phyloP scores from a whole-genome alignment of 2,113 vertebrate species.

The Dasypus novemcinctus region DNA sequence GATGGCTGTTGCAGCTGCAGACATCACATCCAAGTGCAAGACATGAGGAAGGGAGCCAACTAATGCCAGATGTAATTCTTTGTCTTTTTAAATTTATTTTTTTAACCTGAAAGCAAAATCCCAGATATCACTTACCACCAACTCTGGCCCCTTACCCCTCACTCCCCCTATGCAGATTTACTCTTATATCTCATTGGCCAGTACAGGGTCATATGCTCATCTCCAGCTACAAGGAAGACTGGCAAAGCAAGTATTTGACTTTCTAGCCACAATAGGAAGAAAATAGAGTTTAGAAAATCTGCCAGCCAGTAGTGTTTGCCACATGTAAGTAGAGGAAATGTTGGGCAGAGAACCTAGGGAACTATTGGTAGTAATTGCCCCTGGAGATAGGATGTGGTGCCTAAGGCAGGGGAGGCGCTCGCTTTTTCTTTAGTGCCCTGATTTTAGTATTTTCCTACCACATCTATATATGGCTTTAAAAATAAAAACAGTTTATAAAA shows the following conservation, averaged over 20 bases:
- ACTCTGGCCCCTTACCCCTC: no score
- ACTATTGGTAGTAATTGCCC: not conserved
- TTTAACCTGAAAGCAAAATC: not conserved
- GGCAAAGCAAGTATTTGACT: not conserved
- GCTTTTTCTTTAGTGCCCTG: not conserved
- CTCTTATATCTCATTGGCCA: not conserved
- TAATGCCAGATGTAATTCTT: no score
- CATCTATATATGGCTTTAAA: not conserved
- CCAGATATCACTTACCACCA: not conserved
- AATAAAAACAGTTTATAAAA: not conserved
- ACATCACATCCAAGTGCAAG: not conserved
- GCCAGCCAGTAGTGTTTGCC: rapidly evolving
- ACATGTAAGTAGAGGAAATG: rapidly evolving
- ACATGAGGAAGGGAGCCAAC: not conserved
- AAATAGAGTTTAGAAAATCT: not conserved
- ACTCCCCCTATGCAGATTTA: rapidly evolving
- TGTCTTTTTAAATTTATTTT: not conserved
- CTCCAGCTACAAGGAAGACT: not conserved
- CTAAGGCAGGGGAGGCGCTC: not conserved
- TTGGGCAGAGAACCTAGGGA: not conserved
- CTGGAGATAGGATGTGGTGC: not conserved
- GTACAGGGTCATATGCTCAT: not conserved
- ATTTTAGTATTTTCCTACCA: not conserved
- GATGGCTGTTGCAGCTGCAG: not conserved
- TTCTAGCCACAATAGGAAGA: not conserved